phyloP scores from a whole-genome alignment of 1,140 invertebrate genomes.

The Tribolium madens region DNA sequence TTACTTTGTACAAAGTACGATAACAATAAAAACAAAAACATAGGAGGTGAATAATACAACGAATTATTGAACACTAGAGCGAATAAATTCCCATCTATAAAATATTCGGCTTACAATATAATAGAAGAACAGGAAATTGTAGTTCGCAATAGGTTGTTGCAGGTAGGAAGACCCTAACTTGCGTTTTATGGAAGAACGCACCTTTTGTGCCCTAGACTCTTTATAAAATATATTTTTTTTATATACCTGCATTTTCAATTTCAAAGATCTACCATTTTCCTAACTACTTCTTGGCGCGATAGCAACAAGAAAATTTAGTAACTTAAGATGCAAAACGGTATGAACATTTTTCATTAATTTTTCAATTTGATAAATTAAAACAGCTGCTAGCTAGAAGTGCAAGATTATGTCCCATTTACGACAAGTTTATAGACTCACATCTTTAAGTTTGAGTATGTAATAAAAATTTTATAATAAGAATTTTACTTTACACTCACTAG shows the following conservation, averaged over 20 bases:
- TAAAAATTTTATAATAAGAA: not conserved
- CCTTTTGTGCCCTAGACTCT: constrained; percentile 1
- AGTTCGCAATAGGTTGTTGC: not conserved
- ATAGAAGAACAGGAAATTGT: constrained; percentile 4
- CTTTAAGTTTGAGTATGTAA: not conserved
- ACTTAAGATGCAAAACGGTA: too few species aligned
- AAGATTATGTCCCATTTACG: not conserved
- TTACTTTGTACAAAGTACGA: constrained; percentile 10
- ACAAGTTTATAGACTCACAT: not conserved
- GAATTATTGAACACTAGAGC: constrained; percentile 16
- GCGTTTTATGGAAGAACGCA: constrained; percentile 13
- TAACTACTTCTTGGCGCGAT: too few species aligned
- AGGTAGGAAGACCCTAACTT: constrained; percentile 1
- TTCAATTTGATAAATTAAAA: not conserved
- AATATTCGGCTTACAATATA: not conserved
- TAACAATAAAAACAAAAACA: constrained; percentile 38
- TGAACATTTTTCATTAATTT: not conserved
- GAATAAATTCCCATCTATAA: constrained; percentile 2
- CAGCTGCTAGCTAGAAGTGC: not conserved
- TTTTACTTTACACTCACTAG: too few species aligned
- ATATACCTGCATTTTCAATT: not conserved
- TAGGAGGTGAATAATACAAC: not conserved
- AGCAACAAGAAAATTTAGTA: too few species aligned
- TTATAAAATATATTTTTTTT: constrained; percentile 16
- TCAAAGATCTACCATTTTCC: not conserved